Evolutionary conservation across 2,797 vertebrate species (phyloP), one percentile per base, ranked within the genome.

Genomic region (Columba guinea): DNA sequence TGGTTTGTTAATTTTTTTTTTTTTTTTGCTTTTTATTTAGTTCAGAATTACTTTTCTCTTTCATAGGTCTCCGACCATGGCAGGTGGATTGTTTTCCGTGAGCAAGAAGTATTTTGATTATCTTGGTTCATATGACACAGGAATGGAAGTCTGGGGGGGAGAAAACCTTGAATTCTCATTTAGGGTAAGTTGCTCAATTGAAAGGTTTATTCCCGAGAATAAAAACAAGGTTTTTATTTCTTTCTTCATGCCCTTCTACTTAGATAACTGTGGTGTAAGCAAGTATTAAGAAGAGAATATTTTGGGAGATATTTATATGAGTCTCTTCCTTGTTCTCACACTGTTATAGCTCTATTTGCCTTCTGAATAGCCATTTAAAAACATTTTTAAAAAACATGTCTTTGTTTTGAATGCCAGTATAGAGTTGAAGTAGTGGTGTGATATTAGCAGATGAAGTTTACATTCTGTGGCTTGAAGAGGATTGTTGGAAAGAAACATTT

Each of bases 141-240:
- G 99, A 95, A 99, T 99, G 99, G 99, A 99, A 98, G 99, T 99
- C 55, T 99, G 99, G 99, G 99, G 99, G 84, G 99, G 99, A 97
- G 99, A 99, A 98, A 99, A 99, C 97, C 98, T 99, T 93, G 99
- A 99, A 95, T 99, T 99, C 94, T 99, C 99, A 70, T 99, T 99
- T 96, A 98, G 99, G 98, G 99, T 99, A 97, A 98, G 98, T 96
- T 63, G 71, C 48, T 49, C 13, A 44, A 34, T 59, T 59, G 84
- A 90, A 79, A 86, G 17, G 13, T 74, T n/a, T 92, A 69, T 68
- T 22, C 49, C 27, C 37, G 23, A 79, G 35, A 71, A 73, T 44
- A 60, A 46, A 84, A 76, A 4, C 35, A 73, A 55, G 3, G 58
- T 58, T 87, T 34, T 21, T 77, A n/a, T 59, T 64, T 59, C 13